Base-by-base conservation (phyloP, 1,140 invertebrate genomes). In the Solen grandis region DNA sequence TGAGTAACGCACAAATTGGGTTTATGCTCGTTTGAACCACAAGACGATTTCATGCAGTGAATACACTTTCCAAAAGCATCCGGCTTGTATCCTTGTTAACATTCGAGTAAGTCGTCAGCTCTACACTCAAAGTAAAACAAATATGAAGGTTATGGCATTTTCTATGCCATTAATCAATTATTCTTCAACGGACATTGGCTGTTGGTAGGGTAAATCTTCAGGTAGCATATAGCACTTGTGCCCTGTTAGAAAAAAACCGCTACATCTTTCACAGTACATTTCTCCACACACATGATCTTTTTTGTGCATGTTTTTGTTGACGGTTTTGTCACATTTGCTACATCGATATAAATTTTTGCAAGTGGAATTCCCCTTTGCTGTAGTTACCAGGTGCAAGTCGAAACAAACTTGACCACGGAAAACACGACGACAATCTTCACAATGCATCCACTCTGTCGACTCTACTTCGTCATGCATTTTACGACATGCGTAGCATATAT, bases 401-500 rank as follows among this genome's bases (percentile, higher is more conserved):
- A n/a, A n/a, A n/a, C n/a, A n/a, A n/a, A n/a, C n/a, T n/a, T n/a
- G n/a, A n/a, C n/a, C n/a, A n/a, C n/a, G n/a, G n/a, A n/a, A n/a
- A n/a, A n/a, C n/a, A n/a, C 62, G 14, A 33, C 36, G 29, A 65
- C 62, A 65, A 10, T 14, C 27, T 5, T 29, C 62, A 36, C 62
- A 65, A 36, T 65, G 27, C 5, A 65, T 65, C 62, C 62, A 65
- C 27, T 65, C 62, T 13, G 5, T 22, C n/a, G n/a, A n/a, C 14
- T 65, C 33, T 16, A 14, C 25, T 14, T 29, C 27, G 5, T 27
- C 38, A 33, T 68, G 65, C n/a, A 68, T 31, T 46, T 68, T 68
- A 16, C 41, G 41, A 68, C 65, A 68, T 5, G 35, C 5, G 36
- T 65, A 13, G 27, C 41, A 68, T 33, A 68, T 54, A 57, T 59